A percentile compares a stretch with the other conserved stretches of the same genome.
Conservation (phyloP, 2,888 invertebrate genomes). For the Temnothorax unifasciatus region DNA sequence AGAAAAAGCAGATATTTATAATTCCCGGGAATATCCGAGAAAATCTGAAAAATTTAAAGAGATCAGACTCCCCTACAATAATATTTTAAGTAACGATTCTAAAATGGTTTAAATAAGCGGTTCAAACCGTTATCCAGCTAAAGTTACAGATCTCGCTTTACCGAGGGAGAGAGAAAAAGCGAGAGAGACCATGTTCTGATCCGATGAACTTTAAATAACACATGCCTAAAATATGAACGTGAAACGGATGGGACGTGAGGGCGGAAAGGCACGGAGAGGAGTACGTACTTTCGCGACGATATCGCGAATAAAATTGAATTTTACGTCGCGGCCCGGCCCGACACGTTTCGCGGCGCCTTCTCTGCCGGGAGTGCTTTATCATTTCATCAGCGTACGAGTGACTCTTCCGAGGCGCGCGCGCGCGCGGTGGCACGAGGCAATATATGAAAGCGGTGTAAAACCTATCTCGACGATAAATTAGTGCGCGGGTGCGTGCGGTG, state of each 20-base stretch:
- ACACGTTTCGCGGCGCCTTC: slow-evolving; percentile 32
- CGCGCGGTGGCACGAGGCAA: slow-evolving; percentile 62
- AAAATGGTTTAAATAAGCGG: background rate
- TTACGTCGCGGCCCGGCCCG: slow-evolving; percentile 18
- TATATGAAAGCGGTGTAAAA: slow-evolving; percentile 69
- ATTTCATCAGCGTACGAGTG: slow-evolving; percentile 62
- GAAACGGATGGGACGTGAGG: background rate
- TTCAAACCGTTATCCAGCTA: background rate
- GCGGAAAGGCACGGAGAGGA: background rate
- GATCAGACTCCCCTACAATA: background rate
- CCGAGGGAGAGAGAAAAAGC: background rate
- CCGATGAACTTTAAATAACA: slow-evolving; percentile 23
- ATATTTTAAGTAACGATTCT: background rate
- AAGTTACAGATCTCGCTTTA: background rate
- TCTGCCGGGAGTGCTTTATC: slow-evolving; percentile 68
- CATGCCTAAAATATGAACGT: slow-evolving; percentile 16
- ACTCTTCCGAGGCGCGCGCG: slow-evolving; percentile 24
- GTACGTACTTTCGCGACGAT: slow-evolving; percentile 3
- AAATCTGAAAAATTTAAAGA: background rate
- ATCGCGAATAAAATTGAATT: slow-evolving; percentile 61
- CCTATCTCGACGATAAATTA: slow-evolving; percentile 76
- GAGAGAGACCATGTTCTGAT: background rate
- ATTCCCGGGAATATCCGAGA: background rate
- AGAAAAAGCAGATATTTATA: background rate
- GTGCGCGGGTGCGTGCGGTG: slow-evolving; percentile 66